Conservation (phyloP, 2,797 vertebrate genomes). For the Ceyx erithaca region DNA sequence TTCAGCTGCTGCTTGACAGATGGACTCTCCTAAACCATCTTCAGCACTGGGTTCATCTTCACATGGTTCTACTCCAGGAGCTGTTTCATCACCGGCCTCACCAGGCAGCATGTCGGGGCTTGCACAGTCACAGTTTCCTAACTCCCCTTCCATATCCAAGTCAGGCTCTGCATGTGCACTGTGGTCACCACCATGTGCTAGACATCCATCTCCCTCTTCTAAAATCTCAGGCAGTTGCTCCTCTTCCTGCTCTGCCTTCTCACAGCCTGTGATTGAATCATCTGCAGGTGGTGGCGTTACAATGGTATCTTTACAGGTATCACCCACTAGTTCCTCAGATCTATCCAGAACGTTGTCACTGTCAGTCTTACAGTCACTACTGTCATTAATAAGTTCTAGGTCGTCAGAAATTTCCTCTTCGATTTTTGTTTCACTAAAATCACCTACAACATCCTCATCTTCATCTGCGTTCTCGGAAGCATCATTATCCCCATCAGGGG, state of each 20-base stretch:
- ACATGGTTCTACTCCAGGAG: neutral
- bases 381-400: neutral
- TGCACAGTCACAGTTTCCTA: neutral
- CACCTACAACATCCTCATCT: neutral
- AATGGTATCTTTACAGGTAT: neutral
- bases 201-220: neutral
- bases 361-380: constrained; percentile 26
- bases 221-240: neutral
- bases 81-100: neutral
- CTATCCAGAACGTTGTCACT: neutral
- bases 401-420: constrained; percentile 1
- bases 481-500: neutral
- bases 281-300: neutral
- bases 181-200: neutral
- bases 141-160: neutral
- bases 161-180: neutral
- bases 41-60: neutral
- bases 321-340: neutral
- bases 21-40: neutral
- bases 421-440: constrained; percentile 25
- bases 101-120: neutral
- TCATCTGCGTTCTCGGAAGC: neutral
- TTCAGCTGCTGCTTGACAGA: neutral
- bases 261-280: neutral
- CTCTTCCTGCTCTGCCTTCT: neutral